Evolutionary conservation across 2,797 vertebrate genomes (phyloP).

Genomic region (Scarus forsteni): DNA sequence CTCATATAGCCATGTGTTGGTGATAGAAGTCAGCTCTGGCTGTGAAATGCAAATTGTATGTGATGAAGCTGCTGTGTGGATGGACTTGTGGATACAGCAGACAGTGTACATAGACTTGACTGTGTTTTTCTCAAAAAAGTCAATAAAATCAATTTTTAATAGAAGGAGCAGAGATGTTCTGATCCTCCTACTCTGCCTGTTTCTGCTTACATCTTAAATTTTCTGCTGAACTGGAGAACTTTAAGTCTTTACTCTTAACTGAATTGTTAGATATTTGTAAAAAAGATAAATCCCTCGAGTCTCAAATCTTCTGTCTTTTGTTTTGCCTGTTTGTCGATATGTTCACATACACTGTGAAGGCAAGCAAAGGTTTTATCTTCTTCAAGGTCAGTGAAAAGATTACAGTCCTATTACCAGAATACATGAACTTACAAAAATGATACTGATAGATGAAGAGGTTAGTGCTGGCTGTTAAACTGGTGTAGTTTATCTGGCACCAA

Average conservation of each 20-base stretch:
- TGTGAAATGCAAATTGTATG: slow-evolving; percentile 74
- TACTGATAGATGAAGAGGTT: no score
- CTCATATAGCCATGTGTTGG: slow-evolving; percentile 58
- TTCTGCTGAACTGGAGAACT: slow-evolving; percentile 1
- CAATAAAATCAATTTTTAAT: slow-evolving; percentile 52
- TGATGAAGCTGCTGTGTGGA: slow-evolving; percentile 49
- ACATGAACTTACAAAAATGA: no score
- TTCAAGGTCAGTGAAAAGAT: no score
- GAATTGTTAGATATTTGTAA: not conserved
- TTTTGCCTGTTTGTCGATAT: no score
- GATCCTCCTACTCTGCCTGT: not conserved
- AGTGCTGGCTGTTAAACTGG: no score
- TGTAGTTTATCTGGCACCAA: no score
- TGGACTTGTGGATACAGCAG: slow-evolving; percentile 44
- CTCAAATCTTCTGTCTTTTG: no score
- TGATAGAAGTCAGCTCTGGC: slow-evolving; percentile 70
- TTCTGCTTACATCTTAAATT: slow-evolving; percentile 2
- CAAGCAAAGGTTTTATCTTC: no score
- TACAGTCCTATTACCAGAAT: no score
- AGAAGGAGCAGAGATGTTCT: slow-evolving; percentile 9
- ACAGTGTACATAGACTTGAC: slow-evolving; percentile 54
- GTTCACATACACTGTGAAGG: no score
- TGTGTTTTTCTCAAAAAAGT: slow-evolving; percentile 25
- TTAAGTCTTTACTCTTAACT: not conserved
- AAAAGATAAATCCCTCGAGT: no score